Percentiles rank a stretch among this genome's conserved stretches.
These are phyloP conservation scores for Cotesia glomerata DNA, from an alignment of 1,140 invertebrate species.

Conservation along the genomic window DNA sequence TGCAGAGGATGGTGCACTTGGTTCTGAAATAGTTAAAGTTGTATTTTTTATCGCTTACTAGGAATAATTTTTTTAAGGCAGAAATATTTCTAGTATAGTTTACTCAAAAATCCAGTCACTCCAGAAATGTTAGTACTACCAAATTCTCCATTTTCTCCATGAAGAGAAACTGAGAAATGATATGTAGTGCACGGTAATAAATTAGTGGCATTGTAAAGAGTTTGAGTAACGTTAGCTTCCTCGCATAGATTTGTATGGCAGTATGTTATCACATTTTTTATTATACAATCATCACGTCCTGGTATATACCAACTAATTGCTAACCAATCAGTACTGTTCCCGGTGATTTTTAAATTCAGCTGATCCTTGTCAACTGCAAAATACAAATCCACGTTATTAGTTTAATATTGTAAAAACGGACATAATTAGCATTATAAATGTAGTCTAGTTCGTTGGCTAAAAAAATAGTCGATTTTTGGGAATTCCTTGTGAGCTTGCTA, in stretches of 20 bases:
- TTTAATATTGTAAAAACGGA: background rate
- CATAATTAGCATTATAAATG: background rate
- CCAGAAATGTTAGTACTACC: conserved; percentile 24
- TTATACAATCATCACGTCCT: conserved; percentile 25
- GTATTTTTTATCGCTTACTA: conserved; percentile 3
- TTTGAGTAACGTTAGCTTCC: background rate
- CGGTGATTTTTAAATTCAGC: conserved; percentile 22
- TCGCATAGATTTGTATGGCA: conserved; percentile 21
- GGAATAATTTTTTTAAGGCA: background rate
- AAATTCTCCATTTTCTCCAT: conserved; percentile 23
- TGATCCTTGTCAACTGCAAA: conserved; percentile 22
- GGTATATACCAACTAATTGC: conserved; percentile 29
- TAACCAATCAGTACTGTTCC: conserved; percentile 20
- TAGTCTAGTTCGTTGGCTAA: background rate
- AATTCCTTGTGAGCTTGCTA: too few relatives aligned
- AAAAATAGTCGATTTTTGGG: too few relatives aligned
- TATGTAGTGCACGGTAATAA: conserved; percentile 32
- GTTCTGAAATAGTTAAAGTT: conserved; percentile 34
- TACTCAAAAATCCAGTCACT: conserved; percentile 41
- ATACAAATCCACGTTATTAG: background rate
- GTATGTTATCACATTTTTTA: conserved; percentile 19
- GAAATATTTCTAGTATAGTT: conserved; percentile 12
- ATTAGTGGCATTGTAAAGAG: conserved; percentile 27
- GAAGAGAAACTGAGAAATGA: conserved; percentile 27
- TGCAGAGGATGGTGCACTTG: conserved; percentile 29